Evolutionary conservation across 2,797 vertebrate genomes (phyloP).

Genomic region (Microctenopoma lineatum): DNA sequence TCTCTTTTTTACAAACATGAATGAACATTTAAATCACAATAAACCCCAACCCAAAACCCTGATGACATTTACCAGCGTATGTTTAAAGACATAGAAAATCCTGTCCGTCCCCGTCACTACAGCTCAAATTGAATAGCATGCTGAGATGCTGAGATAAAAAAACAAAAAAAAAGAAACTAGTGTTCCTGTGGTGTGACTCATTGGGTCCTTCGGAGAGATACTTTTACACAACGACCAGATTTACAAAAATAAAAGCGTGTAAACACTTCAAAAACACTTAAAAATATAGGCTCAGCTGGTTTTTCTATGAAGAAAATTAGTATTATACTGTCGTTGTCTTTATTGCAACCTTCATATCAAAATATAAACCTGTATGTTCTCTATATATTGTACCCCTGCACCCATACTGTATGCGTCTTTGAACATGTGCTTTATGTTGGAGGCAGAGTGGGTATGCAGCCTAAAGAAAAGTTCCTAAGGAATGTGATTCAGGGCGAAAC

Average conservation of each 20-base stretch:
- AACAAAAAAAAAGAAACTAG: slow-evolving; percentile 13
- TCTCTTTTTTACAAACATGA: slow-evolving; percentile 6
- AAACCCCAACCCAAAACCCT: slow-evolving; percentile 2
- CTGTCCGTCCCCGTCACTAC: slow-evolving; percentile 6
- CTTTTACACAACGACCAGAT: not conserved
- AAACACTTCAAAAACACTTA: not conserved
- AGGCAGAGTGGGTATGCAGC: not conserved
- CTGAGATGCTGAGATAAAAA: slow-evolving; percentile 4
- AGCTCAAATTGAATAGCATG: slow-evolving; percentile 35
- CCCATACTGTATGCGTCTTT: no score
- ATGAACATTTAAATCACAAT: slow-evolving; percentile 31
- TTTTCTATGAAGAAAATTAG: no score
- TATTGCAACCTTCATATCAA: not conserved
- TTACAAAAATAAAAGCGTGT: not conserved
- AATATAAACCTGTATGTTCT: not conserved
- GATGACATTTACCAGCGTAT: not conserved
- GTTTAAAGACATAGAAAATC: slow-evolving; percentile 24
- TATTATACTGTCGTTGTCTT: no score
- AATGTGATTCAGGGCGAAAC: slow-evolving; percentile 3
- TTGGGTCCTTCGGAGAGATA: slow-evolving; percentile 21
- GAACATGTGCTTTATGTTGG: not conserved
- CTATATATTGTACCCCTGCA: not conserved
- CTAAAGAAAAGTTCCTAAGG: slow-evolving; percentile 9
- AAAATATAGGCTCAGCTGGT: not conserved
- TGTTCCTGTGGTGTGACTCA: slow-evolving; percentile 32